Evolutionary conservation across 2,797 vertebrate species (phyloP), one percentile per base, ranked within the genome.

Genomic region (Darevskia nairensis): DNA sequence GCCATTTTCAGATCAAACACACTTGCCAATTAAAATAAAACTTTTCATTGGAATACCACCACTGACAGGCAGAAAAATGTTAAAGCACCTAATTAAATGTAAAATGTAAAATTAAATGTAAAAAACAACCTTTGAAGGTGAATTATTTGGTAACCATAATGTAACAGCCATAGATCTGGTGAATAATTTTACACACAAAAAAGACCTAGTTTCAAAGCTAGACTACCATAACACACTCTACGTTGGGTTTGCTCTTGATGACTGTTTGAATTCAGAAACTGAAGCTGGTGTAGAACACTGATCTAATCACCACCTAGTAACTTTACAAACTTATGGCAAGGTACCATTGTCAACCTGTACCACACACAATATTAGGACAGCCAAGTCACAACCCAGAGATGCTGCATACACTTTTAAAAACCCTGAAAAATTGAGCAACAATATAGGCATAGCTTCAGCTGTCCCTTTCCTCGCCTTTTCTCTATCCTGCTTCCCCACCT

Each of bases 1-100:
- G 78, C 35, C 78, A 72, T 84, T 84, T 72, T 72, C 76, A 85
- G 46, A 85, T 44, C 50, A 75, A 85, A 80, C 66, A 35, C 55
- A 80, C 59, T 35, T 85, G 80, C 55, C 41, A 85, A 55, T 75
- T 39, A 68, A 27, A 2, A 35, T 21, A 3, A 55, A 15, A 44
- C 11, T 41, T 55, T 23, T 44, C 55, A 44, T 87, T 75, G 17
- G 6, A 80, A 81, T 44, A 13, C 7, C 41, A 15, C 35, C 13
- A 46, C 81, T 17, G 15, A 6, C n/a, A 84, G 4, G 15, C 21
- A 32, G n/a, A 59, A 25, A 4, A 32, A 50, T 9, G n/a, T 64
- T 66, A 27, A 55, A 46, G 29, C 82, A 50, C 19, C 8, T n/a
- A 15, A 61, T n/a, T 27, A 46, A 29, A 50, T 78, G 21, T 50